phyloP scores from a whole-genome alignment of 2,797 vertebrate species.

The Chelonia mydas region DNA sequence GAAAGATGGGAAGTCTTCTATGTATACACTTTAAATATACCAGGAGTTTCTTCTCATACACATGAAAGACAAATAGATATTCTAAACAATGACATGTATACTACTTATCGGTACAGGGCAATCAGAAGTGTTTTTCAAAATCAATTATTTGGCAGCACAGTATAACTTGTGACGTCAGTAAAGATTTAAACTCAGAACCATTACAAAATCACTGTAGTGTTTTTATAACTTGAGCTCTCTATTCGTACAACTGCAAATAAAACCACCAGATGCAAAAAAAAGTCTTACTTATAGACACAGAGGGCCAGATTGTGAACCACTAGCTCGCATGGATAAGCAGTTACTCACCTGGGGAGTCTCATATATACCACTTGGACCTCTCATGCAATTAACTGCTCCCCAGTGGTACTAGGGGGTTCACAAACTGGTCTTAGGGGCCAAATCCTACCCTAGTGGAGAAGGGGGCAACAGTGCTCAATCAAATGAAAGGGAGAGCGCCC shows the following conservation, averaged over 20 bases:
- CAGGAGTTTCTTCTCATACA: background rate
- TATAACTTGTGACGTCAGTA: background rate
- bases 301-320: background rate
- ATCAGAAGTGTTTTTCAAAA: background rate
- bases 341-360: background rate
- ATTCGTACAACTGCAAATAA: background rate
- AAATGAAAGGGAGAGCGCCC: rapidly evolving
- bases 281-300: background rate
- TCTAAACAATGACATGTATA: background rate
- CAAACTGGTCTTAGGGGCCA: background rate
- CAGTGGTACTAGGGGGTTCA: background rate
- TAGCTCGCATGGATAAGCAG: background rate
- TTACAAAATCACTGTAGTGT: background rate
- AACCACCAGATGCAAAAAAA: background rate
- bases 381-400: background rate
- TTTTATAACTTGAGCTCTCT: background rate
- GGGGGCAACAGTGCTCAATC: rapidly evolving
- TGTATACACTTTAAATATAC: background rate
- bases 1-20: background rate
- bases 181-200: background rate
- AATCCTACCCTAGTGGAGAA: background rate
- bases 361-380: rapidly evolving
- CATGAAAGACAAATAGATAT: background rate
- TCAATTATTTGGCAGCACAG: background rate
- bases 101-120: background rate